Percentiles rank a stretch among this genome's conserved stretches.
phyloP scores from a whole-genome alignment of 2,888 invertebrate species.

The Sarcophaga variegata region DNA sequence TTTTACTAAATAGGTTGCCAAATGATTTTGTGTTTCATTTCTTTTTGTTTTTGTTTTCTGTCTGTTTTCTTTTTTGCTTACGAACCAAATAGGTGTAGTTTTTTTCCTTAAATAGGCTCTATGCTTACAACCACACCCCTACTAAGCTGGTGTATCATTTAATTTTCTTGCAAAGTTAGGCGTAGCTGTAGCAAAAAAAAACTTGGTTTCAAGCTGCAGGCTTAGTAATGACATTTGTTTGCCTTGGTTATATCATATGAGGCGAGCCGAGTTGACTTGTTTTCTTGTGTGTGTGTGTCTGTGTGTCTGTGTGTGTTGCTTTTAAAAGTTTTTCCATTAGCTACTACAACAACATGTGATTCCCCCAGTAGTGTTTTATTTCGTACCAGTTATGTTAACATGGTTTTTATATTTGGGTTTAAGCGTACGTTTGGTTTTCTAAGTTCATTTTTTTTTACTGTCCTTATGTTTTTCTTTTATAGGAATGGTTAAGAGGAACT shows the following conservation, averaged over 20 bases:
- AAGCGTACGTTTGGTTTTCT: constrained; percentile 38
- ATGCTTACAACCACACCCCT: constrained; percentile 65
- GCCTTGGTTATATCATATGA: constrained; percentile 27
- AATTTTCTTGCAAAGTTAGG: constrained; percentile 45
- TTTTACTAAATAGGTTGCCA: constrained; percentile 61
- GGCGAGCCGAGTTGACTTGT: constrained; percentile 50
- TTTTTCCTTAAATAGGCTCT: constrained; percentile 34
- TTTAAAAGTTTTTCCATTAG: background rate
- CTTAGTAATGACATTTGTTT: constrained; percentile 45
- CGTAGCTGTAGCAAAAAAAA: constrained; percentile 55
- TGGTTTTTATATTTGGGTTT: constrained; percentile 43
- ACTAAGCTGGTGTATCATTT: constrained; percentile 28
- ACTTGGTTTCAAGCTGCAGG: constrained; percentile 9
- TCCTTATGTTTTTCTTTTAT: too few species aligned
- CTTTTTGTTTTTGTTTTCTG: background rate
- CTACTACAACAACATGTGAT: constrained; percentile 21
- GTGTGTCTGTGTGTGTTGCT: background rate
- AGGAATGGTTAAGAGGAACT: too few species aligned
- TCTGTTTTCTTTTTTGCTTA: background rate
- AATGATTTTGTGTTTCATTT: constrained; percentile 14
- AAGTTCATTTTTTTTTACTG: constrained; percentile 38
- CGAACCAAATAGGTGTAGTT: constrained; percentile 37
- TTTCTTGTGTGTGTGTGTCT: constrained; percentile 15
- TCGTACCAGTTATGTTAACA: constrained; percentile 44
- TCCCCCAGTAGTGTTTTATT: background rate